Evolutionary conservation across 2,888 invertebrate genomes (phyloP), one percentile per base, ranked within the genome.

Genomic region (Eilema depressum): DNA sequence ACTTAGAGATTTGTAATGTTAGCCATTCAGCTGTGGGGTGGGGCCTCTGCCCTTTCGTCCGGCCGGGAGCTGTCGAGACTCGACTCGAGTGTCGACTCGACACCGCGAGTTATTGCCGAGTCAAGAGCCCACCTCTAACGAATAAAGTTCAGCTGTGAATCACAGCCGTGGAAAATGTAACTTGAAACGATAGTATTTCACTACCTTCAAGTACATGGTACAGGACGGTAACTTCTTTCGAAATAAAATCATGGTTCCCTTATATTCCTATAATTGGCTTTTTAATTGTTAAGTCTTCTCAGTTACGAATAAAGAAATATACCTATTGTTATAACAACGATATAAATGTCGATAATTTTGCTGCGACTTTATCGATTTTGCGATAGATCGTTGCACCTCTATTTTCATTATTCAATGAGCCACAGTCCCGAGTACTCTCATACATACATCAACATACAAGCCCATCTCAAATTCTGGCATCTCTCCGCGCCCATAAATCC

Each of bases 401-500:
- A 47, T 20, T 47, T 47, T 37, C 1, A 17, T 41, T 17, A 17
- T 41, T 41, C 41, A 41, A 53, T 8, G 53, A n/a, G n/a, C 53
- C 53, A n/a, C 53, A n/a, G 20, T 20, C 5, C 20, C 47, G 20
- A 20, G 47, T 47, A 20, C 20, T 5, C 2, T n/a, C 20, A 8
- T n/a, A 20, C 59, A 7, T 66, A 11, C 26, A 62, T 66, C 28
- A 62, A 61, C 53, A 62, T 70, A 14, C 66, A 30, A 62, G 70
- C 26, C n/a, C 60, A 57, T 57, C 33, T 69, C 59, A 30, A 63
- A 41, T 59, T 59, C 68, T 63, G 62, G 11, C 61, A 11, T 33
- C 68, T 30, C 3, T 56, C 63, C 64, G 61, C 57, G 37, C 23
- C 57, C 80, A 81, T 78, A 80, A 76, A 81, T 76, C 81, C 81